Base-by-base conservation (phyloP, 2,888 invertebrate species). In the Tortricodes alternella region DNA sequence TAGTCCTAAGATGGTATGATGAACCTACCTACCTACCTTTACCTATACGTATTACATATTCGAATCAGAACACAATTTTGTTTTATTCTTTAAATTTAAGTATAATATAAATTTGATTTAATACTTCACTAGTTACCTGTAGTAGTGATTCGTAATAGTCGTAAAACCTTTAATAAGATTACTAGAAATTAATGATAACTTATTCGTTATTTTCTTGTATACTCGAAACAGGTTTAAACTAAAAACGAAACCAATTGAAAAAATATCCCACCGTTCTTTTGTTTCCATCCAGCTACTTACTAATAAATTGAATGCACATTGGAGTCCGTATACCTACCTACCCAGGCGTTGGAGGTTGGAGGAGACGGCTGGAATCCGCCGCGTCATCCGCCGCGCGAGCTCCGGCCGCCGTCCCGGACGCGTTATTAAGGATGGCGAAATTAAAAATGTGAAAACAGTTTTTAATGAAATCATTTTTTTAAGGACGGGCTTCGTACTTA, bases 311-410 rank as follows among this genome's bases (percentile, higher is more conserved):
- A 32, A 55, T 48, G 55, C 48, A 43, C 48, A 48, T 55, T 21
- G 41, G 46, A 15, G 41, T 41, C 35, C 24, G 44, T 44, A 41
- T 15, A 27, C n/a, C n/a, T n/a, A n/a, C n/a, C n/a, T n/a, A n/a
- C n/a, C n/a, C n/a, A n/a, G n/a, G n/a, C n/a, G n/a, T n/a, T n/a
- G n/a, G n/a, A n/a, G n/a, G 53, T 11, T 18, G 34, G 39, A 21
- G 56, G 52, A 27, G 35, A n/a, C n/a, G n/a, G n/a, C n/a, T n/a
- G 60, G 65, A 65, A 62, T 65, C 60, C 60, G 65, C 63, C 29
- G 48, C 35, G 61, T 65, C 65, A 65, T 52, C 41, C 46, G 38
- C 50, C 16, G 29, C 24, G 46, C 38, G 19, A 13, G 44, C 46
- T 24, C 44, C 35, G 32, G 19, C 46, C 32, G 35, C 34, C 29